phyloP scores from a whole-genome alignment of 2,797 vertebrate species.

The Varecia variegata region DNA sequence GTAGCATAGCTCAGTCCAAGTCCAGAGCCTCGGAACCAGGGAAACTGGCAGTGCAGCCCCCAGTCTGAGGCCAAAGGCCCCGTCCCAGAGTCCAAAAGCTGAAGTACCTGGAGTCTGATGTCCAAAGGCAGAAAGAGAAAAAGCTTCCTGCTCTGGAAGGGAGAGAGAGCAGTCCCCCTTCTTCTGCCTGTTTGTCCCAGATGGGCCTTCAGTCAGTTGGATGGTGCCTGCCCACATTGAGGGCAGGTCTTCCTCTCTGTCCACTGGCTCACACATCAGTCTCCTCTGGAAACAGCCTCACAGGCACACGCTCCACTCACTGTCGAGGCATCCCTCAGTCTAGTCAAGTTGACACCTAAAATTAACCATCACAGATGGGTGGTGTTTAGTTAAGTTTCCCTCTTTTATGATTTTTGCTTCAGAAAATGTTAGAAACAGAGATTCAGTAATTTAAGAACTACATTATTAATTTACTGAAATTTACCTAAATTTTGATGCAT shows the following conservation, averaged over 20 bases:
- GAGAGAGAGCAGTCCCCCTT: neutral
- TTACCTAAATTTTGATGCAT: slow-evolving; percentile 1
- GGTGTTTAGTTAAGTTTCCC: neutral
- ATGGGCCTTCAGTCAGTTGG: too few species aligned
- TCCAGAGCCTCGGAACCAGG: neutral
- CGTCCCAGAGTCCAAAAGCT: neutral
- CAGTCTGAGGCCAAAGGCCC: neutral
- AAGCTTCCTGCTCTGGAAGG: neutral
- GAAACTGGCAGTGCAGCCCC: neutral
- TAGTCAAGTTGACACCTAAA: neutral
- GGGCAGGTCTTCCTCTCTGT: neutral
- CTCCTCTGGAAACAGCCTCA: neutral
- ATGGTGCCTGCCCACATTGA: neutral
- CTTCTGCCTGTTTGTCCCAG: neutral
- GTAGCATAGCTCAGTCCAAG: neutral
- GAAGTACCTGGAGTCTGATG: neutral
- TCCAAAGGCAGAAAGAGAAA: neutral
- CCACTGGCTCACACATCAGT: neutral
- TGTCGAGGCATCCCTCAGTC: neutral
- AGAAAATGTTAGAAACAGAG: slow-evolving; percentile 7
- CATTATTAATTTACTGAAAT: slow-evolving; percentile 8
- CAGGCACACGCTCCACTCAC: neutral
- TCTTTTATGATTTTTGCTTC: slow-evolving; percentile 25
- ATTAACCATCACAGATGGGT: neutral
- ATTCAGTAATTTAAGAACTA: neutral